Percentiles rank a stretch among this genome's conserved stretches.
These are phyloP conservation scores for Thamnaconus septentrionalis DNA, from an alignment of 2,113 vertebrate species.

Conservation along the genomic window DNA sequence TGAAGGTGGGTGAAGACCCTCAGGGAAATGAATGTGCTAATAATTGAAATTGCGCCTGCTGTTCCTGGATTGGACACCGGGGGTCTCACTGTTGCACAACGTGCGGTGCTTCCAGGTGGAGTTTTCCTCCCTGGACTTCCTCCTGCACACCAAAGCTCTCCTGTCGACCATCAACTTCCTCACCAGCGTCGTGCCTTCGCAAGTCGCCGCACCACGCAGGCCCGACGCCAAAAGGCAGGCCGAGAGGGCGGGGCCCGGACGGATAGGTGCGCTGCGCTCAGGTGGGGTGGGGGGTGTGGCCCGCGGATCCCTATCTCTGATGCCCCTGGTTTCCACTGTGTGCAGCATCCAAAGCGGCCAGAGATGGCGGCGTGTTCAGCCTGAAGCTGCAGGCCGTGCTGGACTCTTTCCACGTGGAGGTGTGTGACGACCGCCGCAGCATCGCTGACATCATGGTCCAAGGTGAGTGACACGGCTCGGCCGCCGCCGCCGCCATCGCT, in stretches of 20 bases:
- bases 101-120: slow-evolving; percentile 77
- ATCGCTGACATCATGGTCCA: slow-evolving; percentile 94
- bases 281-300: neutral
- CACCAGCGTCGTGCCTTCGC: slow-evolving; percentile 71
- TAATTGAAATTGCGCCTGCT: neutral
- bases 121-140: slow-evolving; percentile 89
- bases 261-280: slow-evolving; percentile 73
- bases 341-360: slow-evolving; percentile 68
- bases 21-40: no score
- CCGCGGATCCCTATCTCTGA: neutral
- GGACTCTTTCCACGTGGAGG: slow-evolving; percentile 84
- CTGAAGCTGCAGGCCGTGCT: slow-evolving; percentile 89
- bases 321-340: neutral
- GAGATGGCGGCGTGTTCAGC: slow-evolving; percentile 79
- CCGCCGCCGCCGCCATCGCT: neutral
- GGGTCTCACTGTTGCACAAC: neutral
- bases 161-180: slow-evolving; percentile 88
- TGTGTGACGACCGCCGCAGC: slow-evolving; percentile 84
- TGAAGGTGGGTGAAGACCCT: slow-evolving; percentile 81
- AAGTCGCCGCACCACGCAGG: slow-evolving; percentile 27
- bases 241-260: slow-evolving; percentile 54
- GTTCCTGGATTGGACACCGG: neutral
- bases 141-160: slow-evolving; percentile 89
- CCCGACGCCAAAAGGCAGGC: slow-evolving; percentile 48
- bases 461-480: slow-evolving; percentile 64